Percentiles rank a stretch among this genome's conserved stretches.
Conservation (phyloP, 2,113 vertebrate species). For the Sardina pilchardus region DNA sequence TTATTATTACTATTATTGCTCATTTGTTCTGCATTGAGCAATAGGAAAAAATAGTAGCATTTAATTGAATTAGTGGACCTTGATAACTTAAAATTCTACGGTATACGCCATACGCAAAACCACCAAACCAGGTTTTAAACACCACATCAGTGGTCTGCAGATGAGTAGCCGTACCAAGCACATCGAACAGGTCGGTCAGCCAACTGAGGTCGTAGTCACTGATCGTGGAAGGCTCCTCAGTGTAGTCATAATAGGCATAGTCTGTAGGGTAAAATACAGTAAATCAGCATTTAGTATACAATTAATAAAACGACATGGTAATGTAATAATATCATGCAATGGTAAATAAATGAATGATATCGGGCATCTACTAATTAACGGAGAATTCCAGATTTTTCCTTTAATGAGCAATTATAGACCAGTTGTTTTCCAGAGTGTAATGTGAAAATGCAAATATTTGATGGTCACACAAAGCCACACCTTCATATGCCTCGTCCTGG, state of each 20-base stretch:
- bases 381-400: background rate
- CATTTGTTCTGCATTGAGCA: background rate
- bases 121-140: too few relatives aligned
- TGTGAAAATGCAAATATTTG: background rate
- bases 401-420: background rate
- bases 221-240: background rate
- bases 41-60: background rate
- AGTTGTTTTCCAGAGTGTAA: background rate
- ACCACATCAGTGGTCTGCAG: background rate
- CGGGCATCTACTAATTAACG: too few relatives aligned
- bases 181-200: conserved; percentile 49
- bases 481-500: background rate
- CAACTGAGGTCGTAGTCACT: conserved; percentile 43
- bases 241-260: conserved; percentile 1
- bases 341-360: background rate
- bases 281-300: background rate
- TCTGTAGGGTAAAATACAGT: background rate
- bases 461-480: background rate
- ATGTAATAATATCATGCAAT: too few relatives aligned
- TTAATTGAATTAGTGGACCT: background rate
- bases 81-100: background rate
- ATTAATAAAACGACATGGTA: background rate
- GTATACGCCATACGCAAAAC: too few relatives aligned
- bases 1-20: too few relatives aligned
- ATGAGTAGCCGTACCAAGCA: conserved; percentile 33